Percentiles rank a stretch among this genome's conserved stretches.
These are phyloP conservation scores for Threskiornis aethiopicus DNA, from an alignment of 2,797 vertebrate genomes.

Conservation along the genomic window DNA sequence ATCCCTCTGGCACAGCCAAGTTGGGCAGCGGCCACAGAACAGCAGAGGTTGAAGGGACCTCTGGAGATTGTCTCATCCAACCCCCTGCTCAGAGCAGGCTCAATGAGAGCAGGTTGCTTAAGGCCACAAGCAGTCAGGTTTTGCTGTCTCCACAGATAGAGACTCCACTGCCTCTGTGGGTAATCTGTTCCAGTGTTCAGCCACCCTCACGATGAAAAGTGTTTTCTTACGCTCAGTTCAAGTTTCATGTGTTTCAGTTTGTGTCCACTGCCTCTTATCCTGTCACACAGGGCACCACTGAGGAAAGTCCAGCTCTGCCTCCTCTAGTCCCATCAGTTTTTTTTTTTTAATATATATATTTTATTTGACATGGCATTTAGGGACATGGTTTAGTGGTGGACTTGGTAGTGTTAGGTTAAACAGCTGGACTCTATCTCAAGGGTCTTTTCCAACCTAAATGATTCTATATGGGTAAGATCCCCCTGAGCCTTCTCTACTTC, in stretches of 20 bases:
- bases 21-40: background rate
- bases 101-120: background rate
- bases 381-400: background rate
- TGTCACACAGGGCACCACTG: background rate
- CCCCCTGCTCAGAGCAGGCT: background rate
- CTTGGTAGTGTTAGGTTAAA: background rate
- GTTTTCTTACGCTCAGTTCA: background rate
- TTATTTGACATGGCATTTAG: background rate
- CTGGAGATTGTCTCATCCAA: background rate
- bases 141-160: background rate
- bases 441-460: background rate
- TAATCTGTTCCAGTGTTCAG: background rate
- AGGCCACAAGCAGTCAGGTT: background rate
- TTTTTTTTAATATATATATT: background rate
- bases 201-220: background rate
- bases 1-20: background rate
- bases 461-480: background rate
- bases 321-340: background rate
- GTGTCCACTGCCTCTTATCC: background rate
- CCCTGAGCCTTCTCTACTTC: background rate
- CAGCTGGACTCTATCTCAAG: background rate
- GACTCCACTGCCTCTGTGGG: background rate
- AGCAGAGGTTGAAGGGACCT: background rate
- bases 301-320: background rate
- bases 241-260: background rate